Conservation (phyloP, 2,888 invertebrate genomes). For the Callyntrura sp. region DNA sequence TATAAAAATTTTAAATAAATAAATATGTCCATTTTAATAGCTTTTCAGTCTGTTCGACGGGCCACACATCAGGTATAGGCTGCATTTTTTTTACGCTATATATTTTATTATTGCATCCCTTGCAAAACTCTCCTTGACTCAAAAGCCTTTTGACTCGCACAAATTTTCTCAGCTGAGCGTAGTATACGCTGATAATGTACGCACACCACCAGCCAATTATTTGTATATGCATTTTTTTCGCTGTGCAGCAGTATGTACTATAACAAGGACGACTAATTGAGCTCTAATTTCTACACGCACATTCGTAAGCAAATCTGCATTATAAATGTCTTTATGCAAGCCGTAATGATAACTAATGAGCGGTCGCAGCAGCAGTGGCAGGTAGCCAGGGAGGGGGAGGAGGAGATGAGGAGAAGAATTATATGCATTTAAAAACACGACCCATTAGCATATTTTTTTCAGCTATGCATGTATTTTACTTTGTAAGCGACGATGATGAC, state of each 20-base stretch:
- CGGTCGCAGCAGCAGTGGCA: constrained; percentile 3
- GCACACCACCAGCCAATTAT: background rate
- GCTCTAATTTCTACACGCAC: constrained; percentile 70
- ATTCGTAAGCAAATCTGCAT: background rate
- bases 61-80: constrained; percentile 46
- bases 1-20: constrained; percentile 41
- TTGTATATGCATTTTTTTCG: constrained; percentile 30
- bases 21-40: constrained; percentile 39
- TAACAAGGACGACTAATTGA: constrained; percentile 70
- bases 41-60: constrained; percentile 13
- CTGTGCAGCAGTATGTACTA: background rate
- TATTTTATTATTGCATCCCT: background rate
- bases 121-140: background rate
- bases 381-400: constrained; percentile 11
- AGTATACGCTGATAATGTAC: no score
- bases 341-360: constrained; percentile 38
- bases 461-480: background rate
- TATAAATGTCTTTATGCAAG: constrained; percentile 14
- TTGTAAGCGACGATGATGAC: background rate
- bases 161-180: background rate
- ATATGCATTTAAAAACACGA: constrained; percentile 51
- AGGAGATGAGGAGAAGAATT: background rate
- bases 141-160: background rate
- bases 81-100: background rate
- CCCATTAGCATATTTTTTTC: constrained; percentile 66